A percentile compares a stretch with the other conserved stretches of the same genome.
Evolutionary conservation across 2,113 vertebrate species (phyloP).

Genomic region (Neotoma lepida): DNA sequence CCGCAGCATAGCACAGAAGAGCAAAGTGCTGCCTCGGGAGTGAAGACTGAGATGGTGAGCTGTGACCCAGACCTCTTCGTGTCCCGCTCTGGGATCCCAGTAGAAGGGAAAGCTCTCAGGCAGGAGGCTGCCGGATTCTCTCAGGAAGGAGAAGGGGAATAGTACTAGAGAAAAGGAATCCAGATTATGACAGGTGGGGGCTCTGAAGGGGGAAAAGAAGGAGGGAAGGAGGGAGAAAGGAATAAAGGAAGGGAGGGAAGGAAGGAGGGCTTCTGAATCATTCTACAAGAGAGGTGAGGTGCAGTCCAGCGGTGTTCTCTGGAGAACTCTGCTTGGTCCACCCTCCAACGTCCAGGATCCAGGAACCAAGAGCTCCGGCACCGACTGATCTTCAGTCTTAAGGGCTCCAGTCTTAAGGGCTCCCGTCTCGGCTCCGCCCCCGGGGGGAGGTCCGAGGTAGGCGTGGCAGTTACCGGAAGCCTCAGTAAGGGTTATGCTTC

Average conservation of each 20-base stretch:
- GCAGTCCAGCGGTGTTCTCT: too few relatives aligned
- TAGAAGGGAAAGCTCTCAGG: not conserved
- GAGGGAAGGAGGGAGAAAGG: not conserved
- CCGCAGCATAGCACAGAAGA: not conserved
- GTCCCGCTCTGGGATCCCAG: not conserved
- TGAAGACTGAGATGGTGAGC: not conserved
- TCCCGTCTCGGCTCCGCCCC: too few relatives aligned
- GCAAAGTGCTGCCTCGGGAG: not conserved
- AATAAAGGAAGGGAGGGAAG: rapidly evolving
- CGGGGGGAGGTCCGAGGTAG: too few relatives aligned
- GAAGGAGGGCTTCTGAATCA: not conserved
- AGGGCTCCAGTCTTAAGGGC: too few relatives aligned
- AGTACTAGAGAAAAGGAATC: not conserved
- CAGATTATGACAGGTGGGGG: rapidly evolving
- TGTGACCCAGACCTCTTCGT: rapidly evolving
- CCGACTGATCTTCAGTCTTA: too few relatives aligned
- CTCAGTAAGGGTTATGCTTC: too few relatives aligned
- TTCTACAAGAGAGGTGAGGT: too few relatives aligned
- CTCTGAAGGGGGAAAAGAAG: not conserved
- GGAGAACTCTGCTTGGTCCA: too few relatives aligned
- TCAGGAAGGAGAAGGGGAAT: not conserved
- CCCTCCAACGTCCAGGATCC: too few relatives aligned
- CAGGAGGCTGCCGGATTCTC: not conserved
- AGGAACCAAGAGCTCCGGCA: too few relatives aligned
- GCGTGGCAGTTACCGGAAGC: too few relatives aligned